Conservation (phyloP, 2,888 invertebrate species). For the Antitype chi region DNA sequence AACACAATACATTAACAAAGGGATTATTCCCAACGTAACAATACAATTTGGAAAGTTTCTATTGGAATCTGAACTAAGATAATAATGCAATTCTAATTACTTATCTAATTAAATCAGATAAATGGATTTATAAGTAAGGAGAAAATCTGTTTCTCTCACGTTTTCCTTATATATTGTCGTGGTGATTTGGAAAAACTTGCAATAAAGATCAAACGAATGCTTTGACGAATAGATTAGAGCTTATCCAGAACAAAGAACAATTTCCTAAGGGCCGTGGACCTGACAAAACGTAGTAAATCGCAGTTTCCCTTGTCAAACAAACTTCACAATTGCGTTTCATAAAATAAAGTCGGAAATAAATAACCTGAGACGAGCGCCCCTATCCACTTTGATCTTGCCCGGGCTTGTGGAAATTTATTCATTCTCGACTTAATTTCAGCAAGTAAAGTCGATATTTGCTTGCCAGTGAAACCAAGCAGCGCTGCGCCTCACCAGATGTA, state of each 20-base stretch:
- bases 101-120: background rate
- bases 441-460: no score
- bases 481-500: no score
- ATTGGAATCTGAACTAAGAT: background rate
- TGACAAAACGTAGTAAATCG: no score
- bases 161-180: background rate
- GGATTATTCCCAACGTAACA: background rate
- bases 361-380: no score
- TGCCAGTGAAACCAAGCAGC: no score
- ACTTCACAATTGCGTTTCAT: no score
- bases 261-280: no score
- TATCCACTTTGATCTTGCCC: no score
- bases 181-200: background rate
- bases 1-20: background rate
- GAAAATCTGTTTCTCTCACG: background rate
- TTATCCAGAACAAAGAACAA: background rate
- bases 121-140: background rate
- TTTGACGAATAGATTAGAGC: background rate
- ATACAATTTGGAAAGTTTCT: background rate
- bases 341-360: no score
- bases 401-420: no score
- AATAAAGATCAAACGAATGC: background rate
- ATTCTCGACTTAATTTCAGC: no score
- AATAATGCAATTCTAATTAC: background rate
- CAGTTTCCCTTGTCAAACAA: no score